Evolutionary conservation across 1,140 invertebrate species (phyloP).

Genomic region (Brachionus koreanus): DNA sequence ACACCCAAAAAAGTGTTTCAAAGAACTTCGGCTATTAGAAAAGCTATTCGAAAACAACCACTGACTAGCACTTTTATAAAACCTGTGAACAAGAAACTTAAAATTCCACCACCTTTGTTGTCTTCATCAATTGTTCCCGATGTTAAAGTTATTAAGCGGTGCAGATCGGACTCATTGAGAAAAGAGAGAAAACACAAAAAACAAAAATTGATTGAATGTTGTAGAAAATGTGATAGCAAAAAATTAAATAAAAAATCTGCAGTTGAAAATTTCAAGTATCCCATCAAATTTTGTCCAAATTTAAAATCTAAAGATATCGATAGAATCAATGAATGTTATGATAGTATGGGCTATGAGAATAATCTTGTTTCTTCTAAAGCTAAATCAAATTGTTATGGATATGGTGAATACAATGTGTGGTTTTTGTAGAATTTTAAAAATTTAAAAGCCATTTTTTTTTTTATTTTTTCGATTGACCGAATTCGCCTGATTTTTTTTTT

Average conservation of each 20-base stretch:
- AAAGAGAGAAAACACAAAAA: constrained; percentile 4
- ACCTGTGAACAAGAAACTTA: background rate
- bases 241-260: background rate
- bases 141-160: background rate
- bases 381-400: constrained; percentile 15
- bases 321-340: background rate
- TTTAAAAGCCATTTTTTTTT: background rate
- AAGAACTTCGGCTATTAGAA: background rate
- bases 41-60: background rate
- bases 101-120: constrained; percentile 21
- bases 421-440: background rate
- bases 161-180: background rate
- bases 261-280: background rate
- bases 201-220: background rate
- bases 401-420: constrained; percentile 40
- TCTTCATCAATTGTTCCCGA: constrained; percentile 19
- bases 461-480: background rate
- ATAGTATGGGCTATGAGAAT: background rate
- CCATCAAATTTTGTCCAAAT: constrained; percentile 26
- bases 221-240: background rate
- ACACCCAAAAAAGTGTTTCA: constrained; percentile 21
- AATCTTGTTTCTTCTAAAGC: background rate
- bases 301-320: constrained; percentile 35
- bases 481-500: background rate
- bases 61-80: constrained; percentile 12